A percentile compares a stretch with the other conserved stretches of the same genome.
Conservation (phyloP, 2,113 vertebrate species). For the Symphodus melops region DNA sequence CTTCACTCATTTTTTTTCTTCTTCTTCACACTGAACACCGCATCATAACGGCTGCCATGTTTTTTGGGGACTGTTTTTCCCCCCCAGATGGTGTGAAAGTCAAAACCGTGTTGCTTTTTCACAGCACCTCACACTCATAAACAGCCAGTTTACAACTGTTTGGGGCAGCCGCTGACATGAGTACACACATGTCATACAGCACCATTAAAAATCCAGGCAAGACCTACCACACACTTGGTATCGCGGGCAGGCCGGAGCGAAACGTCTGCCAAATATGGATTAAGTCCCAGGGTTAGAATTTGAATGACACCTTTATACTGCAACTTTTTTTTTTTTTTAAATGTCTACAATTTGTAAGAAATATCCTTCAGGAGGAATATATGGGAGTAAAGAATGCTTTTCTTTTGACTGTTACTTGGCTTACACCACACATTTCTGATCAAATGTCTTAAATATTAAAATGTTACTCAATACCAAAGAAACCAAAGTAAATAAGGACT, state of each 20-base stretch:
- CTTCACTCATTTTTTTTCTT: conserved; percentile 4
- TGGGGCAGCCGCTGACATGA: conserved; percentile 76
- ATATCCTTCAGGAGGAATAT: conserved; percentile 6
- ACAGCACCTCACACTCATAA: conserved; percentile 77
- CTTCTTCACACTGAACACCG: conserved; percentile 48
- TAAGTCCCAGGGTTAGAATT: conserved; percentile 30
- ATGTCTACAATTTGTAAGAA: conserved; percentile 11
- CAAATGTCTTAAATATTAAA: too few species aligned
- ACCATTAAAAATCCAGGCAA: conserved; percentile 73
- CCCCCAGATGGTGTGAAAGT: conserved; percentile 74
- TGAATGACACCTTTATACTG: conserved; percentile 52
- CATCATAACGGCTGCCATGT: conserved; percentile 23
- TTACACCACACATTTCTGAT: not conserved
- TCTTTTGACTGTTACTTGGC: not conserved
- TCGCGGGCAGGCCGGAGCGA: conserved; percentile 20
- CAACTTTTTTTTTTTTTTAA: too few species aligned
- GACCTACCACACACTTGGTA: conserved; percentile 69
- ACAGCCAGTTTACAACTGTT: conserved; percentile 81
- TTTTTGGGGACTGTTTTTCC: conserved; percentile 14
- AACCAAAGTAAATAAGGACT: too few species aligned
- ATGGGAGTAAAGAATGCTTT: not conserved
- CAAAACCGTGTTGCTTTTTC: conserved; percentile 61
- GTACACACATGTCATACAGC: conserved; percentile 73
- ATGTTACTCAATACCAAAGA: too few species aligned
- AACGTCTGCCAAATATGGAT: conserved; percentile 54